Conservation (phyloP, 2,113 vertebrate genomes). For the Nibea albiflora region DNA sequence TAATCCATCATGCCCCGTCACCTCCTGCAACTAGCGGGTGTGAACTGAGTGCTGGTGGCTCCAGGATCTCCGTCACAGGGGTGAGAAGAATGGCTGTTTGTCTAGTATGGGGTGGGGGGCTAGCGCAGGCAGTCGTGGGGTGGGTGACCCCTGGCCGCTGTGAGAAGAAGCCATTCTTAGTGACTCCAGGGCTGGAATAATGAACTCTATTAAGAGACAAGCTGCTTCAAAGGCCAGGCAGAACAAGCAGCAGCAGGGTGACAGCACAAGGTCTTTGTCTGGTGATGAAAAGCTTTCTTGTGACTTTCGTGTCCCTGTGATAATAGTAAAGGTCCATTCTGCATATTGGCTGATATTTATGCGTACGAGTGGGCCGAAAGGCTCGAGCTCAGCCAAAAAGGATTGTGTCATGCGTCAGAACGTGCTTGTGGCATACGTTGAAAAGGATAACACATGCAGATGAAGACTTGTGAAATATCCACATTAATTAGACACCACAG, state of each 20-base stretch:
- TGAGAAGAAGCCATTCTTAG: slow-evolving; percentile 78
- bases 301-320: slow-evolving; percentile 62
- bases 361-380: slow-evolving; percentile 50
- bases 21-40: slow-evolving; percentile 52
- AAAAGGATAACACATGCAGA: slow-evolving; percentile 52
- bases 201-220: slow-evolving; percentile 78
- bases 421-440: slow-evolving; percentile 40
- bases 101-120: slow-evolving; percentile 47
- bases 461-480: slow-evolving; percentile 43
- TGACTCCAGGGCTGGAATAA: slow-evolving; percentile 74
- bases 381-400: slow-evolving; percentile 36
- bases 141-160: slow-evolving; percentile 72
- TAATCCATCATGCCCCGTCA: slow-evolving; percentile 75
- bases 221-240: slow-evolving; percentile 76
- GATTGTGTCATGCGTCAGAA: slow-evolving; percentile 47
- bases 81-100: slow-evolving; percentile 81
- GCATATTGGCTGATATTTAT: slow-evolving; percentile 69
- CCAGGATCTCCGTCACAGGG: slow-evolving; percentile 79
- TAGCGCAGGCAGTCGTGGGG: slow-evolving; percentile 59
- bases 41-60: slow-evolving; percentile 69
- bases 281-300: slow-evolving; percentile 78
- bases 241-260: slow-evolving; percentile 65
- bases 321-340: slow-evolving; percentile 71
- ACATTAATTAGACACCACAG: slow-evolving; percentile 43
- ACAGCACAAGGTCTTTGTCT: slow-evolving; percentile 78